A percentile compares a stretch with the other conserved stretches of the same genome.
Conservation (phyloP, 2,888 invertebrate species). For the Xiphydria camelus region DNA sequence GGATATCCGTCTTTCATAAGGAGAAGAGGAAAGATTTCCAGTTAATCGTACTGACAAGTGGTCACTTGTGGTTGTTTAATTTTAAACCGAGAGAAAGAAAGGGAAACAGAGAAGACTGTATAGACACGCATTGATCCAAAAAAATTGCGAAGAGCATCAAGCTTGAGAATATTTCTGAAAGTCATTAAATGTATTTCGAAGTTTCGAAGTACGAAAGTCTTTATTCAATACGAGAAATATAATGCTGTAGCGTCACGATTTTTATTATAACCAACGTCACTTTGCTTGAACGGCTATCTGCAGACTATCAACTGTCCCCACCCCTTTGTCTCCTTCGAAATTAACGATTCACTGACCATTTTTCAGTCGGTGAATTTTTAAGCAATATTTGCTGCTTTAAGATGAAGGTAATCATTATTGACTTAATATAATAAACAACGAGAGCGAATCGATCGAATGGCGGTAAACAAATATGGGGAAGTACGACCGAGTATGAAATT, state of each 20-base stretch:
- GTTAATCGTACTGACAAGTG: constrained; percentile 10
- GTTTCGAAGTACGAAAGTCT: not conserved
- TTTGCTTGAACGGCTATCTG: no score
- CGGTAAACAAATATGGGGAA: no score
- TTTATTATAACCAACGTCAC: no score
- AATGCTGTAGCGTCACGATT: no score
- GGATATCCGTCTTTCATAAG: constrained; percentile 33
- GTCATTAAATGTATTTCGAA: constrained; percentile 1
- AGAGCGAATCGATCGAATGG: not conserved
- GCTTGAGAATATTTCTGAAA: no score
- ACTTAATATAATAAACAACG: not conserved
- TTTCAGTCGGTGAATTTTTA: constrained; percentile 4
- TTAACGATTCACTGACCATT: not conserved
- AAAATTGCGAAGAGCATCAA: no score
- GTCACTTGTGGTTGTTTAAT: constrained; percentile 19
- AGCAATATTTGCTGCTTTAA: constrained; percentile 6
- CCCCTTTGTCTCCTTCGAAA: not conserved
- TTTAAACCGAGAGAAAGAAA: no score
- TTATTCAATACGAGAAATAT: not conserved
- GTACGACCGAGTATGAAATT: no score
- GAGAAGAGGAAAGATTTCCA: constrained; percentile 16
- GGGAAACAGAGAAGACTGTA: constrained; percentile 14
- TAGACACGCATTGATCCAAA: no score
- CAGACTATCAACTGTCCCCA: not conserved
- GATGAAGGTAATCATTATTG: not conserved